These are phyloP conservation scores for Sinocyclocheilus grahami DNA, from an alignment of 2,113 vertebrate species.

Conservation along the genomic window DNA sequence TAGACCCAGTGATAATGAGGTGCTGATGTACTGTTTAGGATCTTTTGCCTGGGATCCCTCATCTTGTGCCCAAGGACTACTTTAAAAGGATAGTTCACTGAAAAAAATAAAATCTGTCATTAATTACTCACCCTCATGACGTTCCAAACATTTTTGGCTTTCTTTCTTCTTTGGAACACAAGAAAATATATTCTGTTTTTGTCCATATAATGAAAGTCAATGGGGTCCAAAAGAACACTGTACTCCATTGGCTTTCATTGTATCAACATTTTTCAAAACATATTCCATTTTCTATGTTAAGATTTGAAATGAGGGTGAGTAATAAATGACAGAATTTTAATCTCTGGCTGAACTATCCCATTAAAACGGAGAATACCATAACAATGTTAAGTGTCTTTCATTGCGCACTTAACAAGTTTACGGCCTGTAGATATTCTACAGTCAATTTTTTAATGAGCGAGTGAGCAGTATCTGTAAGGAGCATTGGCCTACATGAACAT, in stretches of 20 bases:
- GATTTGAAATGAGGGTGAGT: not conserved
- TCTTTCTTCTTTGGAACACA: not conserved
- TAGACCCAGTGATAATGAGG: not conserved
- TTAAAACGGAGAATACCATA: not conserved
- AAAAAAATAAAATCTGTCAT: not conserved
- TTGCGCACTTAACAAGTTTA: conserved; percentile 14
- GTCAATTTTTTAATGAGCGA: conserved; percentile 2
- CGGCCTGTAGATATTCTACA: conserved; percentile 29
- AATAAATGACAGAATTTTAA: not conserved
- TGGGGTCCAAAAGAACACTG: not conserved
- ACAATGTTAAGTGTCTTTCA: conserved; percentile 21
- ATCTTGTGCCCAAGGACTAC: conserved; percentile 2
- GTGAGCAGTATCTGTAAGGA: conserved; percentile 3
- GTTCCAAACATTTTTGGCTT: not conserved
- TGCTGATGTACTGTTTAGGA: not conserved
- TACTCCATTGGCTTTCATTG: not conserved
- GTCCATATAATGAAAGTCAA: not conserved
- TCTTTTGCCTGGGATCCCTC: not conserved
- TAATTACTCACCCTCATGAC: not conserved
- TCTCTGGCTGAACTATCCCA: not conserved
- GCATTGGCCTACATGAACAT: conserved; percentile 27
- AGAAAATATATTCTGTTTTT: not conserved
- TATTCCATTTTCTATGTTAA: not conserved
- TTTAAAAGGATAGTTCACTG: not conserved
- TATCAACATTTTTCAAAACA: not conserved